Evolutionary conservation across 2,888 invertebrate genomes (phyloP), one percentile per base, ranked within the genome.

Genomic region (Drosophila mimica): DNA sequence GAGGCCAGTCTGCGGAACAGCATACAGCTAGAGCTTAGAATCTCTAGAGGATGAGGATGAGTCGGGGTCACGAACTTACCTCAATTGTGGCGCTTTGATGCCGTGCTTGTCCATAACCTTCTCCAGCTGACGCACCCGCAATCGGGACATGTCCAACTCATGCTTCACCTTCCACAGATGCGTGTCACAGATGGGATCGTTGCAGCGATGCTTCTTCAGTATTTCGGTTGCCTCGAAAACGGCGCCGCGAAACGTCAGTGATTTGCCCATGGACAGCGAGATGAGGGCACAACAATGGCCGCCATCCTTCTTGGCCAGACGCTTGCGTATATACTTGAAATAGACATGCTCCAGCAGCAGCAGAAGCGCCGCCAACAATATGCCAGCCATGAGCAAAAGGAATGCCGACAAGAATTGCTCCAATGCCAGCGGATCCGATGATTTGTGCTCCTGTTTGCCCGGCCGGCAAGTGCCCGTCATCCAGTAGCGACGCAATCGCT

Each of bases 341-440:
- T 99, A 99, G 71, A 98, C 94, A 93, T 99, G 97, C 94, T 99
- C 99, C 70, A 98, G 94, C 56, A 97, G 94, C 73, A 99, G 94
- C 64, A 99, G 95, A 33, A 98, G 93, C 0, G 98, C 96, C 0
- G 99, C 98, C 80, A 99, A 94, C 73, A 98, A 94, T 87, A 99
- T 98, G 51, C 99, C 99, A 70, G 97, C 97, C 95, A 98, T 98
- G 64, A 99, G 95, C 75, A 99, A 95, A 69, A 99, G 95, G 93
- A 99, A 99, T 58, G 99, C 99, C 74, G 98, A 98, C 92, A 99
- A 96, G 94, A 99, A 99, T 94, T 99, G 99, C 93, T 98, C 98
- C 82, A 98, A 94, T 13, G 98, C 98, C 82, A 98, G 93, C 4
- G 98, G 97, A 93, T 98, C 98, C 6, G 97, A 97, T 73, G 97